These are phyloP conservation scores for Cichlasoma orientale DNA, from an alignment of 2,797 vertebrate species.

Conservation along the genomic window DNA sequence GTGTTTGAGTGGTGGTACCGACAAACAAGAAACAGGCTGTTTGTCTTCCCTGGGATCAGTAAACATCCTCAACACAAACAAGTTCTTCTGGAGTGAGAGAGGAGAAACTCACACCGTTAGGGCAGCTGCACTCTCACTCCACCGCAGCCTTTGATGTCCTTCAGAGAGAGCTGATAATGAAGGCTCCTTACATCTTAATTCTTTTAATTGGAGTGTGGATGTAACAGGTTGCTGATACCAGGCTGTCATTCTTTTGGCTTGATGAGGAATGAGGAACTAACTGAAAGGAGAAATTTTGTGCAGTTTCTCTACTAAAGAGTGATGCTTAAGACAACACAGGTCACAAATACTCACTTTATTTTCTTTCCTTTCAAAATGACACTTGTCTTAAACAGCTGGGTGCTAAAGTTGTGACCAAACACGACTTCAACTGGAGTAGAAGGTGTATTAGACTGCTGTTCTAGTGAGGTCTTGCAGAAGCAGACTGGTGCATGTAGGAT, in stretches of 20 bases:
- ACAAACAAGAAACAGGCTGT: slow-evolving; percentile 78
- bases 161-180: slow-evolving; percentile 78
- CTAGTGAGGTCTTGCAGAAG: background rate
- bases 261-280: slow-evolving; percentile 17
- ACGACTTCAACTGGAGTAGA: background rate
- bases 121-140: slow-evolving; percentile 84
- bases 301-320: background rate
- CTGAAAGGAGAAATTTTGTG: background rate
- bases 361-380: background rate
- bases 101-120: slow-evolving; percentile 80
- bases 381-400: background rate
- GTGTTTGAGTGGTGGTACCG: slow-evolving; percentile 72
- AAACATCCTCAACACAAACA: slow-evolving; percentile 86
- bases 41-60: slow-evolving; percentile 85
- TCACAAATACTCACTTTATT: background rate
- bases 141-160: slow-evolving; percentile 78
- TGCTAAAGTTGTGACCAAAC: background rate
- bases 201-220: slow-evolving; percentile 75
- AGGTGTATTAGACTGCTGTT: background rate
- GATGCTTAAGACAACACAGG: background rate
- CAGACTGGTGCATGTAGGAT: background rate
- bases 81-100: slow-evolving; percentile 75
- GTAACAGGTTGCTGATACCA: slow-evolving; percentile 62
- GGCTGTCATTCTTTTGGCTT: slow-evolving; percentile 25
- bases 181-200: slow-evolving; percentile 75